Conservation (phyloP, 2,888 invertebrate genomes). For the Pomacea canaliculata region DNA sequence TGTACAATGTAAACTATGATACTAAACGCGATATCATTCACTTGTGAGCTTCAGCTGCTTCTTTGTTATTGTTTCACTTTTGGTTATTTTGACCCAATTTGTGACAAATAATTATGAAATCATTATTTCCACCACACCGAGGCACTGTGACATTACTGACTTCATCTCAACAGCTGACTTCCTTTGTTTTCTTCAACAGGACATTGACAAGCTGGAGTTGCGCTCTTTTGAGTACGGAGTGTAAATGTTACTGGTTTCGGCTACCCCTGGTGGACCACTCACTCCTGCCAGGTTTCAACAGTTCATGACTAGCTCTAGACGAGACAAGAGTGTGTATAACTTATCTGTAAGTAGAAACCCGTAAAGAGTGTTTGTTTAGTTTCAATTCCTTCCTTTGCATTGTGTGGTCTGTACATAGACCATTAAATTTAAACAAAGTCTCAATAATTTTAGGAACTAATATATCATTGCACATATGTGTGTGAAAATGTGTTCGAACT, state of each 20-base stretch:
- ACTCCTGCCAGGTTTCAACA: background rate
- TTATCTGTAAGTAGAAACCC: too few species aligned
- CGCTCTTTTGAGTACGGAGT: conserved; percentile 93
- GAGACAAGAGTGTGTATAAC: too few species aligned
- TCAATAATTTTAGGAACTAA: too few species aligned
- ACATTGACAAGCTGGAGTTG: conserved; percentile 90
- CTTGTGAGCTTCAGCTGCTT: background rate
- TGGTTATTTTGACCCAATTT: background rate
- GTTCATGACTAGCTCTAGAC: background rate
- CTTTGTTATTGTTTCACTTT: background rate
- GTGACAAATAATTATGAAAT: background rate
- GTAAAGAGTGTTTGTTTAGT: too few species aligned
- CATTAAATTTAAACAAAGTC: too few species aligned
- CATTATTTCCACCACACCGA: background rate
- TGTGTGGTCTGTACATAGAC: too few species aligned
- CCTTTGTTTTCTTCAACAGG: conserved; percentile 73
- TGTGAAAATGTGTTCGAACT: too few species aligned
- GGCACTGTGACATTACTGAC: too few species aligned
- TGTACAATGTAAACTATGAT: too few species aligned
- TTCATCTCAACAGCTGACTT: too few species aligned
- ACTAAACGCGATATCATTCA: background rate
- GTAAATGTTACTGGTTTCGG: conserved; percentile 93
- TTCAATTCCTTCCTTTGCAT: too few species aligned
- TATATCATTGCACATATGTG: too few species aligned
- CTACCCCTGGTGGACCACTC: conserved; percentile 67